Base-by-base conservation (phyloP, 2,113 vertebrate genomes). In the Hiodon tergisus region DNA sequence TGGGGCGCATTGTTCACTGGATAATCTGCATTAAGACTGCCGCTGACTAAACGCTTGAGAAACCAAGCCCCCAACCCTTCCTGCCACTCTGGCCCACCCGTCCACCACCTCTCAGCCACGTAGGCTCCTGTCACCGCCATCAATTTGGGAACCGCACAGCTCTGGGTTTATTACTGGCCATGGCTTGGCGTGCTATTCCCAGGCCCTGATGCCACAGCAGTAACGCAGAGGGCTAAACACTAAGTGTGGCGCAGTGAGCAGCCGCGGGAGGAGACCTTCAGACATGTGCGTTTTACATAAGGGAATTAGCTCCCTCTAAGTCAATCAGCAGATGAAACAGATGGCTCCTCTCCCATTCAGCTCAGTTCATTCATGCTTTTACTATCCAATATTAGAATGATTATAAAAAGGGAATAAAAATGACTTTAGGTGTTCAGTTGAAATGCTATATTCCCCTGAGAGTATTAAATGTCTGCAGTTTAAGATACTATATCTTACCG, bases 21-120 rank as follows among this genome's bases (percentile, higher is more conserved):
- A 73, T 80, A 78, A 80, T 72, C 70, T 79, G 72, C 71, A 67
- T 71, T 77, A 76, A 67, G 31, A 76, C 14, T 14, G 46, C 47
- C 9, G 66, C 55, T 10, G 53, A 4, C 66, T 50, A 31, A 31
- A 31, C 31, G 58, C 9, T 62, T 68, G 63, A 51, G 9, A 6
- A 14, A 8, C n/a, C 31, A 57, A 5, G 31, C 50, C 52, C 69
- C 46, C 31, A 6, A 4, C 10, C 5, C 13, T 16, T 48, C 7
- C 57, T 31, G 31, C 31, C 31, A 2, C 46, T 51, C 14, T 3
- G 3, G 31, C 69, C 14, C 1, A 10, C 68, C 4, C 1, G 3
- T 16, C 3, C 59, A 59, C 50, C 17, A 13, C 63, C 67, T 31
- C 2, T 17, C 0, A 3, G 14, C 11, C 46, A 3, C 6, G 7